Conservation (phyloP, 2,888 invertebrate species). For the Cantharis lateralis region DNA sequence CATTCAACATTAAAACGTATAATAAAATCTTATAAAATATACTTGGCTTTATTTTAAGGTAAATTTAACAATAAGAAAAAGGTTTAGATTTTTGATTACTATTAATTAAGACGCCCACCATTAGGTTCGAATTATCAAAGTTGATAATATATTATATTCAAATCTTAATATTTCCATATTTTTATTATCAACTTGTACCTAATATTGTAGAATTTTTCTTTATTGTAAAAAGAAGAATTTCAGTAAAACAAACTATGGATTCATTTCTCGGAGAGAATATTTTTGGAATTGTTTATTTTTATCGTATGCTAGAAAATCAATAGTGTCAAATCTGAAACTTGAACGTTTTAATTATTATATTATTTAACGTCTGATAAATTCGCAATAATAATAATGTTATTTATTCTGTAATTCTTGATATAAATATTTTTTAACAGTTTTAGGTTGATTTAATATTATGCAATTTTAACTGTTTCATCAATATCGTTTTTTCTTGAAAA, state of each 20-base stretch:
- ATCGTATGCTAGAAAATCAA: neutral
- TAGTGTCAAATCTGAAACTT: neutral
- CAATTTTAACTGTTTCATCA: too few relatives aligned
- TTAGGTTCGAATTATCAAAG: too few relatives aligned
- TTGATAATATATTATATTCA: too few relatives aligned
- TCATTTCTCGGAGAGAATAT: neutral
- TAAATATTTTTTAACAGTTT: too few relatives aligned
- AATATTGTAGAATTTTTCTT: neutral
- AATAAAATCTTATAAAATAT: too few relatives aligned
- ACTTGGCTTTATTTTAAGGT: neutral
- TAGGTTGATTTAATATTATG: too few relatives aligned
- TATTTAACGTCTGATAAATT: too few relatives aligned
- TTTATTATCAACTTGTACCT: neutral
- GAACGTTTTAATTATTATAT: too few relatives aligned
- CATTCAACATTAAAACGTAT: neutral
- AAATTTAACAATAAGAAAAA: neutral
- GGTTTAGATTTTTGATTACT: neutral
- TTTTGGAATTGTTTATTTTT: neutral
- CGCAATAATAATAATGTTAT: too few relatives aligned
- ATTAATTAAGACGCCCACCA: neutral
- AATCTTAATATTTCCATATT: too few relatives aligned
- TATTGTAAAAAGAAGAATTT: neutral
- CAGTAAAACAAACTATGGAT: neutral
- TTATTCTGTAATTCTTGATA: too few relatives aligned
- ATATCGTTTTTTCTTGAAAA: too few relatives aligned